Conservation (phyloP, 2,797 vertebrate species). For the Dryobates pubescens region DNA sequence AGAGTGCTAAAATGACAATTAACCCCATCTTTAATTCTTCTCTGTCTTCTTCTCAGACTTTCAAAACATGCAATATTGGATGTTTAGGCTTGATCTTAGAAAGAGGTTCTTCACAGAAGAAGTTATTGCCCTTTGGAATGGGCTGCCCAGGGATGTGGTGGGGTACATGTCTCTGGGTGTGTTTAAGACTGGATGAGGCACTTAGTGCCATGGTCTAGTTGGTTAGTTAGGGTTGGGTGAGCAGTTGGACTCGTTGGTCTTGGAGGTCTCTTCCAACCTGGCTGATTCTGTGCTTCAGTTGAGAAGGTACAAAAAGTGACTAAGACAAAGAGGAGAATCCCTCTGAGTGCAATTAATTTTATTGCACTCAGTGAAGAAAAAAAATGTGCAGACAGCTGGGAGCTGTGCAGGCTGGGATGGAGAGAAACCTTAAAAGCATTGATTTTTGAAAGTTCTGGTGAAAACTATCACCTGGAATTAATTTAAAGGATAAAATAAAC, state of each 20-base stretch:
- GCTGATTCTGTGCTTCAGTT: not conserved
- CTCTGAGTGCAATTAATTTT: not conserved
- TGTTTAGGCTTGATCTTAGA: no score
- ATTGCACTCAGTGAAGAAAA: not conserved
- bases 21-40: not conserved
- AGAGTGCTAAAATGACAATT: not conserved
- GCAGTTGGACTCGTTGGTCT: no score
- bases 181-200: no score
- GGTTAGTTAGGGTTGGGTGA: no score
- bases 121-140: no score
- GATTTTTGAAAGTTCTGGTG: not conserved
- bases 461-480: not conserved
- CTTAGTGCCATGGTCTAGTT: no score
- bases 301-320: not conserved
- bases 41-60: not conserved
- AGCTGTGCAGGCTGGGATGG: not conserved
- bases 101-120: no score
- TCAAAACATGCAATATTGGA: not conserved
- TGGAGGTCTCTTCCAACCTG: no score
- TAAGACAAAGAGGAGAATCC: not conserved
- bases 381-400: not conserved
- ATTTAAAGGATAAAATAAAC: not conserved
- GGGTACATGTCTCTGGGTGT: no score
- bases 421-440: not conserved
- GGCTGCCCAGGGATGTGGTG: no score